Evolutionary conservation across 2,797 vertebrate species (phyloP).

Genomic region (Cuniculus paca): DNA sequence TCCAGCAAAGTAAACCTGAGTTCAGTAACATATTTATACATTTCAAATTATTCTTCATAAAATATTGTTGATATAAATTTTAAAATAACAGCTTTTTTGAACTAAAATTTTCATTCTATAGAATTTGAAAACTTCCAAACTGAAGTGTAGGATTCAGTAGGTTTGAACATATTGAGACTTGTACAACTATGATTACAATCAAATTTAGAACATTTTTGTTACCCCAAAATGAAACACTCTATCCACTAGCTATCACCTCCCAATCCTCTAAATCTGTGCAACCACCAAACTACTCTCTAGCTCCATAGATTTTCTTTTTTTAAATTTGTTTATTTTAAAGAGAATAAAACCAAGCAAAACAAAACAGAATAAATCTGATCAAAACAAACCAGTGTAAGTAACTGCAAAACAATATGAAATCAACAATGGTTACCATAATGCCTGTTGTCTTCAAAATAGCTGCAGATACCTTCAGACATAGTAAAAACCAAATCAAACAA

Average conservation of each 20-base stretch:
- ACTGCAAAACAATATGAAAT: too few species aligned
- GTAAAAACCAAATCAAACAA: too few species aligned
- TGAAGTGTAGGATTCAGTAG: background rate
- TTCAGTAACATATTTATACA: background rate
- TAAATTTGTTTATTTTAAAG: too few species aligned
- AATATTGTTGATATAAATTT: background rate
- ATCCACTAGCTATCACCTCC: background rate
- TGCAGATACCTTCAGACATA: too few species aligned
- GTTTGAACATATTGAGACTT: background rate
- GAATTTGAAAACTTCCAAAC: background rate
- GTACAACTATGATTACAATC: background rate
- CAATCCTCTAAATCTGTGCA: background rate
- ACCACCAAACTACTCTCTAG: background rate
- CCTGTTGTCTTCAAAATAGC: too few species aligned
- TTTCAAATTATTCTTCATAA: conserved; percentile 3
- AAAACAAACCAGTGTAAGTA: too few species aligned
- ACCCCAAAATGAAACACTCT: background rate
- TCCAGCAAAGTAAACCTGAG: background rate
- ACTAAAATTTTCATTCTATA: background rate
- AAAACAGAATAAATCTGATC: too few species aligned
- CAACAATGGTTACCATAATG: too few species aligned
- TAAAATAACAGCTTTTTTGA: background rate
- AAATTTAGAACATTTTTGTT: background rate
- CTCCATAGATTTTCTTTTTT: background rate
- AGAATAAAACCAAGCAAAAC: too few species aligned